A percentile compares a stretch with the other conserved stretches of the same genome.
Evolutionary conservation across 2,797 vertebrate species (phyloP).

Genomic region (Dipus sagitta): DNA sequence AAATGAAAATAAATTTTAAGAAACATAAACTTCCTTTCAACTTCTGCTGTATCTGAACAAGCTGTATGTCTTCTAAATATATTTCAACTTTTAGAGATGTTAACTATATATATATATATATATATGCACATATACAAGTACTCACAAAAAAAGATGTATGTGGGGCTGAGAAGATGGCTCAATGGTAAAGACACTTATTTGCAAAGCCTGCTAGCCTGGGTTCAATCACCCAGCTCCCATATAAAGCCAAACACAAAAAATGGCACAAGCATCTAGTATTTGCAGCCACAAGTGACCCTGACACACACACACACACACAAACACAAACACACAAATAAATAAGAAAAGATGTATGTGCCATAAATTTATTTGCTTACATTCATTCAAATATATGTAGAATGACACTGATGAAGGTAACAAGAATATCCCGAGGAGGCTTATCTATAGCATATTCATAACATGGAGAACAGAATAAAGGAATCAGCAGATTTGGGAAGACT

Average conservation of each 20-base stretch:
- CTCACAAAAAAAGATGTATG: not conserved
- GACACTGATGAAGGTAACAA: not conserved
- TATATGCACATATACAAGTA: not conserved
- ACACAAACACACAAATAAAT: no score
- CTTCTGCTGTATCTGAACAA: not conserved
- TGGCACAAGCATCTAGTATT: no score
- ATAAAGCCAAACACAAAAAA: no score
- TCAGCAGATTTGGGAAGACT: constrained; percentile 1
- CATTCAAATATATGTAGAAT: not conserved
- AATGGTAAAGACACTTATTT: no score
- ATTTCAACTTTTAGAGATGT: constrained; percentile 27
- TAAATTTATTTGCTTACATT: constrained; percentile 40
- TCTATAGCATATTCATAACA: not conserved
- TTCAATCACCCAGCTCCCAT: no score
- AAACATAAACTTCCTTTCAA: not conserved
- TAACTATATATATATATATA: not conserved
- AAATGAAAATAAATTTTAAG: constrained; percentile 46
- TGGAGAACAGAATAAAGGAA: constrained; percentile 7
- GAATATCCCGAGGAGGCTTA: not conserved
- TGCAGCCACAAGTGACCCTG: no score
- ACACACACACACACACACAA: no score
- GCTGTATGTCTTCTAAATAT: constrained; percentile 16
- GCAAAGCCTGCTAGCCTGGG: no score
- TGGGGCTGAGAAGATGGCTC: no score
- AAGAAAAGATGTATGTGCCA: not conserved